A percentile compares a stretch with the other conserved stretches of the same genome.
phyloP scores from a whole-genome alignment of 2,888 invertebrate genomes.

The Heliconius ismenius region DNA sequence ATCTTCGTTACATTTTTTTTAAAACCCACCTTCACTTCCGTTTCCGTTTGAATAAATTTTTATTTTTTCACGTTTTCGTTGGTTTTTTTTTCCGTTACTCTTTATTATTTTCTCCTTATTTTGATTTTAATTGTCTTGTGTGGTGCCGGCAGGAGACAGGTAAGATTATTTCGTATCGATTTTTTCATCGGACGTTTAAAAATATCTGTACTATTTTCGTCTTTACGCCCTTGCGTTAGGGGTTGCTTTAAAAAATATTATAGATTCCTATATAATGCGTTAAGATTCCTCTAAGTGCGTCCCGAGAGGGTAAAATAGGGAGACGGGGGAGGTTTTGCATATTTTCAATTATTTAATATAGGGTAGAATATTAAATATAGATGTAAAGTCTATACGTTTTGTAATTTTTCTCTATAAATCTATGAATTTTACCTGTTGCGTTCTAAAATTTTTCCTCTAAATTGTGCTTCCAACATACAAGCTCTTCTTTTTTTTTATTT shows the following conservation, averaged over 20 bases:
- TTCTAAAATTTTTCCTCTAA: not conserved
- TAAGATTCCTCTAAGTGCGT: slow-evolving; percentile 16
- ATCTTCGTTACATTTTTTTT: slow-evolving; percentile 54
- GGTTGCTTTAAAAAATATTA: not conserved
- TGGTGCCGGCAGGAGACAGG: slow-evolving; percentile 46
- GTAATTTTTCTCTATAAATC: not conserved
- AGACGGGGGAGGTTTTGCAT: not conserved
- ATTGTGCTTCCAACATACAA: not conserved
- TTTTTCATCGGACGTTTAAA: slow-evolving; percentile 36
- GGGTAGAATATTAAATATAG: not conserved
- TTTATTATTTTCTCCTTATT: slow-evolving; percentile 35
- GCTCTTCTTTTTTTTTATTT: not conserved
- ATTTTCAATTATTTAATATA: slow-evolving; percentile 4
- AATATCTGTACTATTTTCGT: slow-evolving; percentile 44
- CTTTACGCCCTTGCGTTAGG: slow-evolving; percentile 11
- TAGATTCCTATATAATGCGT: slow-evolving; percentile 8
- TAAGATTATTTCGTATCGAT: slow-evolving; percentile 18
- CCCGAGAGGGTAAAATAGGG: slow-evolving; percentile 17
- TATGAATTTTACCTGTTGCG: slow-evolving; percentile 2
- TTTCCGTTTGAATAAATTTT: slow-evolving; percentile 30
- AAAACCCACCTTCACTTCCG: slow-evolving; percentile 40
- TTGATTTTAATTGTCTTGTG: slow-evolving; percentile 53
- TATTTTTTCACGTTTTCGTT: slow-evolving; percentile 45
- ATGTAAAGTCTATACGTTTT: not conserved
- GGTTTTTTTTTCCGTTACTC: slow-evolving; percentile 45